Conservation (phyloP, 2,888 invertebrate species). For the Cryptophagus acutangulus region DNA sequence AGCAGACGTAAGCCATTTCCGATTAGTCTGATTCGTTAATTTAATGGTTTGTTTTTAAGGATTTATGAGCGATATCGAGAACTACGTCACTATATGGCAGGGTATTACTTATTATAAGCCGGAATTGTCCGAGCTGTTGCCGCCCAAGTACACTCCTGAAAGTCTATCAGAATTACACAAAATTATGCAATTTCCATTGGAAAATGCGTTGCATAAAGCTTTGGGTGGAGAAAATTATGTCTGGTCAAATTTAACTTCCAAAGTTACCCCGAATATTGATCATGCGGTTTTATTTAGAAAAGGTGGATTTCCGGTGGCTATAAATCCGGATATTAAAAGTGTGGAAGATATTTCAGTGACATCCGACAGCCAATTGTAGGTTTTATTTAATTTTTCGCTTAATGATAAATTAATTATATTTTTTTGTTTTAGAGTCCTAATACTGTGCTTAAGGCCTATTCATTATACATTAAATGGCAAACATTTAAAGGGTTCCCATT, state of each 20-base stretch:
- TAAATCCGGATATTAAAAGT: slow-evolving; percentile 42
- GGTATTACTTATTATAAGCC: slow-evolving; percentile 41
- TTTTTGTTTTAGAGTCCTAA: slow-evolving; percentile 52
- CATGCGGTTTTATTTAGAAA: slow-evolving; percentile 52
- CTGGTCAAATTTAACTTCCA: slow-evolving; percentile 51
- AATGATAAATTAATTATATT: slow-evolving; percentile 7
- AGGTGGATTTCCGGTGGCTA: slow-evolving; percentile 52
- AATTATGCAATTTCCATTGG: slow-evolving; percentile 46
- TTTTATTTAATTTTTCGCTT: background rate
- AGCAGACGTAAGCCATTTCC: slow-evolving; percentile 40
- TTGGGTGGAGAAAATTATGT: slow-evolving; percentile 57
- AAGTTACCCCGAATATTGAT: slow-evolving; percentile 48
- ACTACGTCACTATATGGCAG: slow-evolving; percentile 49
- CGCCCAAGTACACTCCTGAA: slow-evolving; percentile 38
- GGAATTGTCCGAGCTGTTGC: slow-evolving; percentile 40
- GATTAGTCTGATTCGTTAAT: slow-evolving; percentile 14
- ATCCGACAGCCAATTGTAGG: slow-evolving; percentile 49
- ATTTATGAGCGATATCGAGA: slow-evolving; percentile 26
- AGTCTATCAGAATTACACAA: slow-evolving; percentile 45
- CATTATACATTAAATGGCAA: slow-evolving; percentile 59
- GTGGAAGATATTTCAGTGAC: slow-evolving; percentile 46
- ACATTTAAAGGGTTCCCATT: slow-evolving; percentile 52
- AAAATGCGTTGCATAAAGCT: slow-evolving; percentile 50
- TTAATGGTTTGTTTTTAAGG: slow-evolving; percentile 6
- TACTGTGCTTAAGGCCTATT: slow-evolving; percentile 52